A percentile compares a stretch with the other conserved stretches of the same genome.
Evolutionary conservation across 2,888 invertebrate genomes (phyloP).

Genomic region (Dicycla oo): DNA sequence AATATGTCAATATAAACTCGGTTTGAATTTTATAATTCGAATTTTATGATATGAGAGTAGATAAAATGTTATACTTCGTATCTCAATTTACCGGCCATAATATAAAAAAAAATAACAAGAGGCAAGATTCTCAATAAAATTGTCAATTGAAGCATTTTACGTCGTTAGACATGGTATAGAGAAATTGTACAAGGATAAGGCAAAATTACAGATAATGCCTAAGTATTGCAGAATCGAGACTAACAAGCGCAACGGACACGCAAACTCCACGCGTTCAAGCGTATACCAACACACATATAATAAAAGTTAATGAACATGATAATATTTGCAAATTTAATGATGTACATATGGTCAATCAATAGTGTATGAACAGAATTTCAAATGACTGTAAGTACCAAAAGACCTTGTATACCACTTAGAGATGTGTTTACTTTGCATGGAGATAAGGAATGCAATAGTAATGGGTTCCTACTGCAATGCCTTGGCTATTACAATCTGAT

Average conservation of each 20-base stretch:
- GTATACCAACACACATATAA: slow-evolving; percentile 38
- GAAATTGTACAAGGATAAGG: slow-evolving; percentile 32
- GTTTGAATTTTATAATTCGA: too few relatives aligned
- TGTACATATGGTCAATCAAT: slow-evolving; percentile 37
- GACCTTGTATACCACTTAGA: slow-evolving; percentile 49
- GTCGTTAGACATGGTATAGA: slow-evolving; percentile 33
- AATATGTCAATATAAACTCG: too few relatives aligned
- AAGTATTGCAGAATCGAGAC: slow-evolving; percentile 41
- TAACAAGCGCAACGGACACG: slow-evolving; percentile 62
- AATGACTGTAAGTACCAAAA: slow-evolving; percentile 22
- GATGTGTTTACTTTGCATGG: slow-evolving; percentile 34
- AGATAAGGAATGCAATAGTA: slow-evolving; percentile 36
- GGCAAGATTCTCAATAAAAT: slow-evolving; percentile 25
- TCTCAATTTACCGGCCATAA: slow-evolving; percentile 28
- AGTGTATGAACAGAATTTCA: slow-evolving; percentile 38
- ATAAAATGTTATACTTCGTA: slow-evolving; percentile 16
- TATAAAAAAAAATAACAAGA: slow-evolving; percentile 21
- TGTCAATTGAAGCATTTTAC: slow-evolving; percentile 39
- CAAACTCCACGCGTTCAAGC: slow-evolving; percentile 41
- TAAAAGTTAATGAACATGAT: slow-evolving; percentile 47
- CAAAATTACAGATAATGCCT: slow-evolving; percentile 52
- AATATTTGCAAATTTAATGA: slow-evolving; percentile 55
- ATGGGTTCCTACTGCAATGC: slow-evolving; percentile 10
- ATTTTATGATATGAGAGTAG: too few relatives aligned
- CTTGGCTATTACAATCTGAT: slow-evolving; percentile 14